Conservation (phyloP, 2,888 invertebrate genomes). For the Eustalomyia histrio region DNA sequence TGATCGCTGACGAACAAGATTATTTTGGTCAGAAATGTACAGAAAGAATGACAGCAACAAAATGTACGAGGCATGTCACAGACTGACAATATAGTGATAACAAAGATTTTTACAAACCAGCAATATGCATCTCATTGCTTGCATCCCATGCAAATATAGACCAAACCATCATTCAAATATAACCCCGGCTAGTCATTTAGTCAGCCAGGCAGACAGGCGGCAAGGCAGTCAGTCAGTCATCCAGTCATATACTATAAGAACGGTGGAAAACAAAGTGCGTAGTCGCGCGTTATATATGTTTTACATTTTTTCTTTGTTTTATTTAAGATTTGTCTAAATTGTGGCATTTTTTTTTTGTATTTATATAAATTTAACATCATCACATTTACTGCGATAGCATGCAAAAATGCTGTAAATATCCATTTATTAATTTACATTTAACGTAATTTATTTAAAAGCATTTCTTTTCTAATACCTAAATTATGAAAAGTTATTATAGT, state of each 20-base stretch:
- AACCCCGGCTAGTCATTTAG: background rate
- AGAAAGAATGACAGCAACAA: background rate
- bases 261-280: slow-evolving; percentile 47
- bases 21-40: background rate
- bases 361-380: slow-evolving; percentile 37
- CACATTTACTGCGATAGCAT: slow-evolving; percentile 1
- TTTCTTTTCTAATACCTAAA: too few relatives aligned
- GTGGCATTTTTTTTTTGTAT: slow-evolving; percentile 32
- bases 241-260: slow-evolving; percentile 10
- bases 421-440: too few relatives aligned
- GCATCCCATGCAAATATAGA: slow-evolving; percentile 2
- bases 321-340: slow-evolving; percentile 28
- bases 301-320: slow-evolving; percentile 44
- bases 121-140: slow-evolving; percentile 20
- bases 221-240: slow-evolving; percentile 3
- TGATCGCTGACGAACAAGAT: slow-evolving; percentile 25
- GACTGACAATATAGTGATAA: slow-evolving; percentile 42
- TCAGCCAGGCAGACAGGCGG: background rate
- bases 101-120: slow-evolving; percentile 34
- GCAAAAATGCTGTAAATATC: background rate
- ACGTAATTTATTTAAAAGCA: too few relatives aligned
- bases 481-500: too few relatives aligned
- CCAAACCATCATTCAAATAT: background rate
- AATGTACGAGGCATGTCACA: slow-evolving; percentile 7
- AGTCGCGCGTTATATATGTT: slow-evolving; percentile 12